These are phyloP conservation scores for Agrochola lota DNA, from an alignment of 2,888 invertebrate species.

Conservation along the genomic window DNA sequence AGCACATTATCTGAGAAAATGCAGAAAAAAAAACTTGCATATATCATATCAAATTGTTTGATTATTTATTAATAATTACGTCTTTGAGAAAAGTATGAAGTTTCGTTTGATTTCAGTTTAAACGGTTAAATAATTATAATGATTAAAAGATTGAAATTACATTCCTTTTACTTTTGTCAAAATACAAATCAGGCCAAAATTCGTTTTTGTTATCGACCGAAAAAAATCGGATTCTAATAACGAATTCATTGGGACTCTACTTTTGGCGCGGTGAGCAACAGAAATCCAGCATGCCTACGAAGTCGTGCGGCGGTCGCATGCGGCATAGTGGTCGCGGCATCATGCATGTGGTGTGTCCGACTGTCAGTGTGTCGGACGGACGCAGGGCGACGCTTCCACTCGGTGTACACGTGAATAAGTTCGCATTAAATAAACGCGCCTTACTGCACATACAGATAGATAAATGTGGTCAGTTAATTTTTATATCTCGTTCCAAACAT, in stretches of 20 bases:
- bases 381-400: neutral
- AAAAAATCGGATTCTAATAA: neutral
- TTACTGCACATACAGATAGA: neutral
- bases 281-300: neutral
- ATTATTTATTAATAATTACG: no score
- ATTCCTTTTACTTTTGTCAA: no score
- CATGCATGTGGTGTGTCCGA: neutral
- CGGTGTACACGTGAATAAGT: no score
- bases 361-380: neutral
- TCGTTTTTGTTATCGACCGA: neutral
- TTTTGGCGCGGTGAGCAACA: neutral
- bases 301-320: neutral
- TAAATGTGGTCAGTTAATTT: neutral
- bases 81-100: no score
- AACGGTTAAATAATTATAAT: no score
- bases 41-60: no score
- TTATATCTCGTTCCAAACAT: constrained; percentile 20
- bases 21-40: no score
- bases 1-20: no score
- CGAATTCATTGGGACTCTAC: neutral
- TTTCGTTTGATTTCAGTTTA: no score
- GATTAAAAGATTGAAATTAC: no score
- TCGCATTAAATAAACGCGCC: neutral
- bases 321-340: neutral
- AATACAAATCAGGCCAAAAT: no score